These are phyloP conservation scores for Congeria kusceri DNA, from an alignment of 2,888 invertebrate species.

Conservation along the genomic window DNA sequence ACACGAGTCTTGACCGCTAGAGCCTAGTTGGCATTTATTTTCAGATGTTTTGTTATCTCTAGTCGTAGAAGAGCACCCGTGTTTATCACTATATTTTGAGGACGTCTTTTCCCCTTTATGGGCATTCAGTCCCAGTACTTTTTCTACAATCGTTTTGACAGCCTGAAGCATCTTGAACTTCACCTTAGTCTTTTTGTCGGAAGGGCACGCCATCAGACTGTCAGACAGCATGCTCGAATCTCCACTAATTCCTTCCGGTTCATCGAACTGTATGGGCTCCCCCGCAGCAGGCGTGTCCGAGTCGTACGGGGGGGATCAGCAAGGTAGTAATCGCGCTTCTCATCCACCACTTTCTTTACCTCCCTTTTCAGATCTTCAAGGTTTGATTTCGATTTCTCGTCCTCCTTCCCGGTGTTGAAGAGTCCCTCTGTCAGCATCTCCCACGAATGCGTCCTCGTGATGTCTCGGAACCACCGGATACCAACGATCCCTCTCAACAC, in stretches of 20 bases:
- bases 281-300: constrained; percentile 39
- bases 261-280: constrained; percentile 34
- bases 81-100: too few relatives aligned
- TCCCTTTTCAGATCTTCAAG: constrained; percentile 17
- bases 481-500: constrained; percentile 53
- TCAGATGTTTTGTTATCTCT: too few relatives aligned
- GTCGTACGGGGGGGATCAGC: constrained; percentile 54
- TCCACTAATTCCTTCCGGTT: constrained; percentile 17
- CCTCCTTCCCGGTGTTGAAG: constrained; percentile 1
- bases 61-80: too few relatives aligned
- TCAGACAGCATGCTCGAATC: too few relatives aligned
- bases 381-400: not conserved
- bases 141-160: too few relatives aligned
- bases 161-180: too few relatives aligned
- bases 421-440: constrained; percentile 41
- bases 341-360: constrained; percentile 23
- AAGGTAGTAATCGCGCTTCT: constrained; percentile 31
- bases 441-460: constrained; percentile 40
- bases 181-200: too few relatives aligned
- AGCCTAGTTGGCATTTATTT: too few relatives aligned
- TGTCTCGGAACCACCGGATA: constrained; percentile 52
- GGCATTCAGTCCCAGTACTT: too few relatives aligned
- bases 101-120: too few relatives aligned
- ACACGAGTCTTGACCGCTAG: too few relatives aligned
- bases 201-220: too few relatives aligned